A percentile compares a stretch with the other conserved stretches of the same genome.
Conservation (phyloP, 2,113 vertebrate genomes). For the Struthio camelus region DNA sequence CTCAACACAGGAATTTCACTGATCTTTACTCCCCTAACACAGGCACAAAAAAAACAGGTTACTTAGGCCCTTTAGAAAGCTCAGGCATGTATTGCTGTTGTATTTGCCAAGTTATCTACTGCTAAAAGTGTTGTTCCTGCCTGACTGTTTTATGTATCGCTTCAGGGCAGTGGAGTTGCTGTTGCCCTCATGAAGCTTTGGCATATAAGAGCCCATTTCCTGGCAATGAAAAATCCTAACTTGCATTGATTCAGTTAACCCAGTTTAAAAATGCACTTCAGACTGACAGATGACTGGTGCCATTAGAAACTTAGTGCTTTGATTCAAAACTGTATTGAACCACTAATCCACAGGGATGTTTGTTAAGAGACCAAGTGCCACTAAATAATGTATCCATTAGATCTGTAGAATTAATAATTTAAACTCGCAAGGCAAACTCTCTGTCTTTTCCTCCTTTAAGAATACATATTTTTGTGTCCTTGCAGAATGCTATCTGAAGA, state of each 20-base stretch:
- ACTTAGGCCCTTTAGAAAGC: not conserved
- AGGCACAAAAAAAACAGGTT: not conserved
- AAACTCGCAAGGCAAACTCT: slow-evolving; percentile 15
- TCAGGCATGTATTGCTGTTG: not conserved
- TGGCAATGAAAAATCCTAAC: slow-evolving; percentile 6
- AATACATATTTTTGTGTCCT: slow-evolving; percentile 47
- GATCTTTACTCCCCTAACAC: not conserved
- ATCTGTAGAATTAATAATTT: slow-evolving; percentile 68
- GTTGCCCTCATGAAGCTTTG: not conserved
- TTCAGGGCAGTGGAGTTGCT: not conserved
- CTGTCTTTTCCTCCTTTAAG: slow-evolving; percentile 17
- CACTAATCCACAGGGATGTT: slow-evolving; percentile 47
- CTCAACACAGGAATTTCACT: not conserved
- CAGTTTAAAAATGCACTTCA: slow-evolving; percentile 45
- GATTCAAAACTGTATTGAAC: slow-evolving; percentile 48
- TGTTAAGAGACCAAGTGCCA: slow-evolving; percentile 57
- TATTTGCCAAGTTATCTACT: not conserved
- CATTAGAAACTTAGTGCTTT: slow-evolving; percentile 39
- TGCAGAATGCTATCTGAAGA: slow-evolving; percentile 62
- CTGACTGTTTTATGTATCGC: not conserved
- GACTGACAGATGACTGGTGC: slow-evolving; percentile 37
- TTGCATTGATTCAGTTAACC: slow-evolving; percentile 39
- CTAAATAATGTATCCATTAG: slow-evolving; percentile 71
- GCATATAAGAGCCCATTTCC: slow-evolving; percentile 34
- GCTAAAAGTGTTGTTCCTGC: not conserved